Conservation (phyloP, 2,888 invertebrate genomes). For the Machimus atricapillus region DNA sequence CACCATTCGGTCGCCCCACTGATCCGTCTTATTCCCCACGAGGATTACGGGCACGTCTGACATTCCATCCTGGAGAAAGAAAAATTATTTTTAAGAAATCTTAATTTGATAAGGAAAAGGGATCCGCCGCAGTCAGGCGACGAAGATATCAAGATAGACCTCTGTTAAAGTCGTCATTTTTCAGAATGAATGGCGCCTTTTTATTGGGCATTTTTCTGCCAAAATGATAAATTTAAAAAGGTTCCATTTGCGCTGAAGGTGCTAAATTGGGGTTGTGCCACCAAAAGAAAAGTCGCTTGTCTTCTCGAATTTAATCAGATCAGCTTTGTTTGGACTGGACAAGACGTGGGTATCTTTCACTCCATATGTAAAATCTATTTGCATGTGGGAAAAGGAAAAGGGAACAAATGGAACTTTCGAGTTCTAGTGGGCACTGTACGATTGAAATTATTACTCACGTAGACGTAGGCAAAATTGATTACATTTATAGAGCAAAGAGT, state of each 20-base stretch:
- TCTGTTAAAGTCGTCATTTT: not conserved
- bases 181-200: not conserved
- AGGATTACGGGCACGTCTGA: slow-evolving; percentile 78
- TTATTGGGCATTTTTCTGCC: not conserved
- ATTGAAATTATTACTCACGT: not conserved
- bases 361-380: not conserved
- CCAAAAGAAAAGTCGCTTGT: not conserved
- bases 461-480: not conserved
- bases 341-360: not conserved
- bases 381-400: not conserved
- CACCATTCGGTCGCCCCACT: slow-evolving; percentile 82
- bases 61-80: slow-evolving; percentile 65
- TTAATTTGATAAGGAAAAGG: not conserved
- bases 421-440: not conserved
- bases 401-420: not conserved
- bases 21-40: slow-evolving; percentile 84
- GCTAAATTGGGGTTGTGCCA: not conserved
- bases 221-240: not conserved
- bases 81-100: not conserved
- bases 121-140: not conserved
- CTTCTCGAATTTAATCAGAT: not conserved
- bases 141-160: not conserved
- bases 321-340: not conserved
- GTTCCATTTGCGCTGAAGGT: not conserved
- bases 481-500: not conserved